Conservation (phyloP, 2,888 invertebrate genomes). For the Campoplex capitator region DNA sequence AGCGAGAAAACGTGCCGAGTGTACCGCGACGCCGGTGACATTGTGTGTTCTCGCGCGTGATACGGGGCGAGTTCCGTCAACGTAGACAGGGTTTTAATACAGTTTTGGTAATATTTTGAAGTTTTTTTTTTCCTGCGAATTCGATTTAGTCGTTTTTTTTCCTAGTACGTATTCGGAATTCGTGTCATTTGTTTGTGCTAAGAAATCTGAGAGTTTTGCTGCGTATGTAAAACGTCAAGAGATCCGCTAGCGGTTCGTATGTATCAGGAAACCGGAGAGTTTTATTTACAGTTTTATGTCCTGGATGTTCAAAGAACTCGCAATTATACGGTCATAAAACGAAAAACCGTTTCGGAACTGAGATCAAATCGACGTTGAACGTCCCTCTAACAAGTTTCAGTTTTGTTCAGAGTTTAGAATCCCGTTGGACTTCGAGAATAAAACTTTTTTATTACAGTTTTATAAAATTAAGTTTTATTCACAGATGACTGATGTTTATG, state of each 20-base stretch:
- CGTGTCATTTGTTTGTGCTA: background rate
- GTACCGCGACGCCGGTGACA: slow-evolving; percentile 27
- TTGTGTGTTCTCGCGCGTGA: slow-evolving; percentile 8
- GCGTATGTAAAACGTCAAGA: background rate
- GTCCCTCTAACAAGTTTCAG: background rate
- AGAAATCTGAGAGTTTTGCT: background rate
- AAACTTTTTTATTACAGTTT: background rate
- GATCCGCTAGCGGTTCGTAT: too few species aligned
- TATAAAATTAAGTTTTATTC: background rate
- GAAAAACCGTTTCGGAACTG: background rate
- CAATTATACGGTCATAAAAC: background rate
- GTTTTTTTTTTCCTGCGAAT: background rate
- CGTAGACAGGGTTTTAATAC: background rate
- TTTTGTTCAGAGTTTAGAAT: background rate
- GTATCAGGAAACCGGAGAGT: background rate
- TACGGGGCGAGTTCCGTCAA: slow-evolving; percentile 1
- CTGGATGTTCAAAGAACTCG: background rate
- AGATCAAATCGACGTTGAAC: background rate
- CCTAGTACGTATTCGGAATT: background rate
- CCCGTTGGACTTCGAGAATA: background rate
- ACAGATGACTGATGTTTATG: background rate
- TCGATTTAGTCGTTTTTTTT: background rate
- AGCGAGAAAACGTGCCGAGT: slow-evolving; percentile 2
- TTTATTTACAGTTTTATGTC: background rate
- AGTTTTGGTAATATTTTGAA: background rate